phyloP scores from a whole-genome alignment of 92 coral and sea anemone genomes.

The Galaxea fascicularis region DNA sequence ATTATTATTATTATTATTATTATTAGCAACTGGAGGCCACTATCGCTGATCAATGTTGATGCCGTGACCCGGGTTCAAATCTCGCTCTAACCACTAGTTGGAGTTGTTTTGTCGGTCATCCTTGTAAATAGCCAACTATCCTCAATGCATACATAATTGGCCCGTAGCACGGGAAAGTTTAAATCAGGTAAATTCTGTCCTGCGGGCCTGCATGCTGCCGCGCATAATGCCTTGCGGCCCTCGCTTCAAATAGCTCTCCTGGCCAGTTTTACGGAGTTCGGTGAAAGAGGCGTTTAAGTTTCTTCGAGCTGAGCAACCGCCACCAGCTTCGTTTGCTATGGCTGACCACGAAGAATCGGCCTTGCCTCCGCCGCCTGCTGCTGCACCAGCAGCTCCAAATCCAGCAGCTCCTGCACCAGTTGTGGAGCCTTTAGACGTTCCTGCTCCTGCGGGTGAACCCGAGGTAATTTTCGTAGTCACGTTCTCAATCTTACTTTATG shows the following conservation, averaged over 20 bases:
- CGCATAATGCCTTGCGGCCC: not conserved
- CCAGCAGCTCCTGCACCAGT: slow-evolving; percentile 35
- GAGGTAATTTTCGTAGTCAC: slow-evolving; percentile 15
- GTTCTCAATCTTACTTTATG: slow-evolving; percentile 11
- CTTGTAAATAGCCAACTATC: no score
- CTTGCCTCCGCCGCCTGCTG: slow-evolving; percentile 1
- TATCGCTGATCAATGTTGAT: no score
- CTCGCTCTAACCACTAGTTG: no score
- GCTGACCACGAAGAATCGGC: slow-evolving; percentile 34
- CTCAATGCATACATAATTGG: not conserved
- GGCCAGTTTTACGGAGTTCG: slow-evolving; percentile 28
- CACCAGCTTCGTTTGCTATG: slow-evolving; percentile 18
- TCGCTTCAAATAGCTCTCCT: not conserved
- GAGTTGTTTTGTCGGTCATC: no score
- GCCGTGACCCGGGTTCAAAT: no score
- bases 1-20: no score
- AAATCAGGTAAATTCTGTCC: not conserved
- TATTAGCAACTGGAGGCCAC: no score
- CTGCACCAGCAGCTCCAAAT: slow-evolving; percentile 17
- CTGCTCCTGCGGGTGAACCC: slow-evolving; percentile 13
- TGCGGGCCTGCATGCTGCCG: not conserved
- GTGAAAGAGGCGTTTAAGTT: slow-evolving; percentile 24
- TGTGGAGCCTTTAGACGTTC: slow-evolving; percentile 33
- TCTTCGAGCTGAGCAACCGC: slow-evolving; percentile 9
- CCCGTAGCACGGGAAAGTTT: not conserved